Conservation (phyloP, 2,797 vertebrate genomes). For the Erpetoichthys calabaricus region DNA sequence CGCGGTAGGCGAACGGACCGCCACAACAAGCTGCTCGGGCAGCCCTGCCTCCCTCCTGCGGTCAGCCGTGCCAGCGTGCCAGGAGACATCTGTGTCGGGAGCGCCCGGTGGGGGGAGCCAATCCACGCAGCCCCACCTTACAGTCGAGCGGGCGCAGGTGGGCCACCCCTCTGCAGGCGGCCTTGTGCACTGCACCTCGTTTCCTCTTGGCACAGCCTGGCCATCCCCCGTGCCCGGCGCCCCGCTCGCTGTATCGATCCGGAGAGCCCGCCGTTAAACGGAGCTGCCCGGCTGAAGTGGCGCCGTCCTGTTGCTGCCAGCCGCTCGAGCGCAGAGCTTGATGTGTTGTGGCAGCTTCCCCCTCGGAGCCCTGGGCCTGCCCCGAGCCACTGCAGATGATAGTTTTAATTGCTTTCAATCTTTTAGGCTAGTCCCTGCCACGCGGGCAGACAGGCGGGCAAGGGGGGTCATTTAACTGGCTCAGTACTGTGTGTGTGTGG, state of each 20-base stretch:
- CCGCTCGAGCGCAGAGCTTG: slow-evolving; percentile 55
- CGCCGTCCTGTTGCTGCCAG: slow-evolving; percentile 39
- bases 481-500: slow-evolving; percentile 10
- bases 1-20: slow-evolving; percentile 41
- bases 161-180: too few relatives aligned
- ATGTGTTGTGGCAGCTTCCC: slow-evolving; percentile 86
- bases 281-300: slow-evolving; percentile 20
- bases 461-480: slow-evolving; percentile 15
- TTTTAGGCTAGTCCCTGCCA: slow-evolving; percentile 73
- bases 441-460: slow-evolving; percentile 41
- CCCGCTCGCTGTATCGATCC: slow-evolving; percentile 1
- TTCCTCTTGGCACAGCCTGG: too few relatives aligned
- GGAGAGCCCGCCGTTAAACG: too few relatives aligned
- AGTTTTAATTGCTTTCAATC: slow-evolving; percentile 99
- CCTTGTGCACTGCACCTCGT: too few relatives aligned
- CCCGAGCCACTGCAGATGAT: slow-evolving; percentile 87
- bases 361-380: slow-evolving; percentile 76
- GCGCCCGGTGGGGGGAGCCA: background rate
- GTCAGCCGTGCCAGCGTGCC: background rate
- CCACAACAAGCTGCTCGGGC: slow-evolving; percentile 22
- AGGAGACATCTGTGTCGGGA: background rate
- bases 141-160: background rate
- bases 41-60: slow-evolving; percentile 9
- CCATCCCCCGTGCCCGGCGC: slow-evolving; percentile 6
- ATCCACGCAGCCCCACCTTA: background rate